Evolutionary conservation across 1,140 invertebrate genomes (phyloP).

Genomic region (Drosophila pseudoananassae): DNA sequence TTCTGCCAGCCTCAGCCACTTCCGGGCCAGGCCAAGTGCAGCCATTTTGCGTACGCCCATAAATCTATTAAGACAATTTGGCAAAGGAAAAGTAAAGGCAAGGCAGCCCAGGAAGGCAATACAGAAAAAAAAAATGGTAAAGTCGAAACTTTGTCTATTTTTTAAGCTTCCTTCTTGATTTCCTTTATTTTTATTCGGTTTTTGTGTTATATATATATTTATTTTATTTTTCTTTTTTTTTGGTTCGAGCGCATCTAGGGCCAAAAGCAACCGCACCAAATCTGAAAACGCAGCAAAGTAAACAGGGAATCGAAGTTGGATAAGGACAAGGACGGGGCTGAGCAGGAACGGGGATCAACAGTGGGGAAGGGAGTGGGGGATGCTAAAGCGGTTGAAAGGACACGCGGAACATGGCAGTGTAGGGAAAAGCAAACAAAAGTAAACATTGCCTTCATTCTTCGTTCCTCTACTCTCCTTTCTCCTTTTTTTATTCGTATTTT

Average conservation of each 20-base stretch:
- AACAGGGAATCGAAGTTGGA: constrained; percentile 19
- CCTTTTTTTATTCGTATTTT: constrained; percentile 51
- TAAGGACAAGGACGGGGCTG: too few species aligned
- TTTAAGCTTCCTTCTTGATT: constrained; percentile 2
- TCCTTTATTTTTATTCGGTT: constrained; percentile 2
- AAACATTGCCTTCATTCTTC: constrained; percentile 51
- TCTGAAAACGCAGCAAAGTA: constrained; percentile 56
- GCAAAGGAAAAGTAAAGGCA: constrained; percentile 52
- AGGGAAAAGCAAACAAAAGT: constrained; percentile 64
- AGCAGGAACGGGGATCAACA: not conserved
- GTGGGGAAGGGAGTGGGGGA: not conserved
- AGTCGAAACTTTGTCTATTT: constrained; percentile 39
- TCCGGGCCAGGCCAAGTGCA: constrained; percentile 64
- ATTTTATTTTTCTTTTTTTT: constrained; percentile 26
- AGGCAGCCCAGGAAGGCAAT: constrained; percentile 24
- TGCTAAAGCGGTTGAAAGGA: constrained; percentile 9
- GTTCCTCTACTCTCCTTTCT: constrained; percentile 15
- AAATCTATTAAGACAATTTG: constrained; percentile 81
- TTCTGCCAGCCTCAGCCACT: constrained; percentile 45
- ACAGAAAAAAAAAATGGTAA: constrained; percentile 7
- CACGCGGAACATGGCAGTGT: constrained; percentile 3
- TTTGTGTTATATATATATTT: not conserved
- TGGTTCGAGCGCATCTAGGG: constrained; percentile 22
- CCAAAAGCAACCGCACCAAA: constrained; percentile 41
- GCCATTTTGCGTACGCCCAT: constrained; percentile 78